Conservation (phyloP, 1,140 invertebrate species). For the Oedothorax gibbosus region DNA sequence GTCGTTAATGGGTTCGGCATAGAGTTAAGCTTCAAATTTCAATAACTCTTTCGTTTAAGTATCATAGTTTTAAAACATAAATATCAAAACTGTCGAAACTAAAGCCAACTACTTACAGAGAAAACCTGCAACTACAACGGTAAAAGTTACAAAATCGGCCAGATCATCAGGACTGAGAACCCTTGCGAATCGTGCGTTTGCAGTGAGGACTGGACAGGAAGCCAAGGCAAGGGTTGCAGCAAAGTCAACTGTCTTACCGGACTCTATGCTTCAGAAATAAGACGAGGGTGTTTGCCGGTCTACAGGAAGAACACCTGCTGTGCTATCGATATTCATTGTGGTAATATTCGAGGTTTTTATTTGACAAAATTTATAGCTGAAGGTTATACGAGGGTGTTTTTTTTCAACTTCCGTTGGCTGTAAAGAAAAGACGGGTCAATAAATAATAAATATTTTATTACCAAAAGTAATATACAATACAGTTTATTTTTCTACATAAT, state of each 20-base stretch:
- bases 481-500: too few species aligned
- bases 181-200: conserved; percentile 8
- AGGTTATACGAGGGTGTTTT: neutral
- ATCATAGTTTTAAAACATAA: neutral
- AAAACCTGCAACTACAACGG: neutral
- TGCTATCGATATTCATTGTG: conserved; percentile 5
- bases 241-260: conserved; percentile 11
- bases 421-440: neutral
- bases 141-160: neutral
- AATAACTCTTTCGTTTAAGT: neutral
- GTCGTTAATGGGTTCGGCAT: too few species aligned
- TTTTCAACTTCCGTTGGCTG: too few species aligned
- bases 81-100: neutral
- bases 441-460: neutral
- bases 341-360: conserved; percentile 4
- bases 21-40: too few species aligned
- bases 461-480: neutral
- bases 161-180: neutral
- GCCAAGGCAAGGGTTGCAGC: neutral
- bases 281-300: conserved; percentile 4
- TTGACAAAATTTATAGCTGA: neutral
- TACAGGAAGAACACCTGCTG: neutral
- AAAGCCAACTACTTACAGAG: neutral
- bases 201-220: neutral
- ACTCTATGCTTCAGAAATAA: neutral